These are phyloP conservation scores for Dione vanillae DNA, from an alignment of 2,888 invertebrate species.

Conservation along the genomic window DNA sequence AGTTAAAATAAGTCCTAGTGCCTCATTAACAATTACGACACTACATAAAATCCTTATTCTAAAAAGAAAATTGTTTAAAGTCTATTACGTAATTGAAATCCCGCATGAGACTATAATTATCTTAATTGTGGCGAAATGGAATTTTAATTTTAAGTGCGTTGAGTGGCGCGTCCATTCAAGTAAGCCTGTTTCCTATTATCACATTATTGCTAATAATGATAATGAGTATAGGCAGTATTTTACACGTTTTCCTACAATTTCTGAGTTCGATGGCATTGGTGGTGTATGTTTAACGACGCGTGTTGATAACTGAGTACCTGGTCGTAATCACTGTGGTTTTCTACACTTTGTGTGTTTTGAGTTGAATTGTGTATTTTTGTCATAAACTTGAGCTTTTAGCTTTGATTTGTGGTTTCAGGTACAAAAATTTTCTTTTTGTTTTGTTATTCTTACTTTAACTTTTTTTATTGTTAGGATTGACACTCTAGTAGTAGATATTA, in stretches of 20 bases:
- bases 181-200: slow-evolving; percentile 36
- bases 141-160: slow-evolving; percentile 37
- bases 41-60: slow-evolving; percentile 5
- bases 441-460: too few species aligned
- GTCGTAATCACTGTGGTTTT: not conserved
- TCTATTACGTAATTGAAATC: slow-evolving; percentile 29
- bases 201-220: slow-evolving; percentile 40
- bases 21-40: not conserved
- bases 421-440: too few species aligned
- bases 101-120: slow-evolving; percentile 27
- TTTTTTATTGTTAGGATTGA: too few species aligned
- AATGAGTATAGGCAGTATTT: slow-evolving; percentile 27
- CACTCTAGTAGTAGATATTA: too few species aligned
- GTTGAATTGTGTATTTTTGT: not conserved
- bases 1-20: not conserved
- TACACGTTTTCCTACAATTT: slow-evolving; percentile 33
- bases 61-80: slow-evolving; percentile 6
- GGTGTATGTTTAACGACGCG: slow-evolving; percentile 21
- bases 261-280: slow-evolving; percentile 35
- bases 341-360: not conserved
- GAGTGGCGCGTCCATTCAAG: slow-evolving; percentile 11
- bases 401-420: too few species aligned
- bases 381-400: not conserved
- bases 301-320: not conserved
- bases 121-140: slow-evolving; percentile 35